Base-by-base conservation (phyloP, 2,888 invertebrate species). In the Diarsia rubi region DNA sequence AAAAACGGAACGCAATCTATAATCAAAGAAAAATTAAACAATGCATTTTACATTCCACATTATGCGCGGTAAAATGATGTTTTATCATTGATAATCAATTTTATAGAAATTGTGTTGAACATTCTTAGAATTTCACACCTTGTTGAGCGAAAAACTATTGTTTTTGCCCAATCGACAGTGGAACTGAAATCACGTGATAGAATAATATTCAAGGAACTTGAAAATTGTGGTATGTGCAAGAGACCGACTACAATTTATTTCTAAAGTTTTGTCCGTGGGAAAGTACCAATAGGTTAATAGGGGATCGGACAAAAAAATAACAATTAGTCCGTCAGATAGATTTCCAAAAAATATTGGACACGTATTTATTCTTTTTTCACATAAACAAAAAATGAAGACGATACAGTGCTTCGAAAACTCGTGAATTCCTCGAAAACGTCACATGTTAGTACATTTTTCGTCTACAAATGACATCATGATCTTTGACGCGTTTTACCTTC, bases 61-160 rank as follows among this genome's bases (percentile, higher is more conserved):
- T 79, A 37, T 45, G 31, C 37, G 70, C 54, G 62, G 65, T 65
- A 47, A 47, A 21, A n/a, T 60, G 44, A 69, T 69, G 60, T 62
- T 70, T 81, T 79, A 76, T 76, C 49, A 79, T 62, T 6, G 24
- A 4, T 69, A 81, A 76, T 70, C 70, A 70, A 79, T 79, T 75
- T 75, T 54, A 57, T 11, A 24, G 42, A 66, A 70, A 76, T 42
- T 37, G 47, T 75, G 59, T 76, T 37, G 5, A 54, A 64, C 60
- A 63, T 66, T 81, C 65, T 76, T 76, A 19, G 19, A 81, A 77
- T 77, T 81, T 66, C 54, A 70, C 62, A 71, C 54, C 59, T 81
- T 52, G 68, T 78, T 68, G 24, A 49, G 45, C 42, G 62, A 19
- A 21, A 47, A 44, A 49, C n/a, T 57, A 49, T 31, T 60, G 24